phyloP scores from a whole-genome alignment of 2,888 invertebrate species.

The Drosophila greeni region DNA sequence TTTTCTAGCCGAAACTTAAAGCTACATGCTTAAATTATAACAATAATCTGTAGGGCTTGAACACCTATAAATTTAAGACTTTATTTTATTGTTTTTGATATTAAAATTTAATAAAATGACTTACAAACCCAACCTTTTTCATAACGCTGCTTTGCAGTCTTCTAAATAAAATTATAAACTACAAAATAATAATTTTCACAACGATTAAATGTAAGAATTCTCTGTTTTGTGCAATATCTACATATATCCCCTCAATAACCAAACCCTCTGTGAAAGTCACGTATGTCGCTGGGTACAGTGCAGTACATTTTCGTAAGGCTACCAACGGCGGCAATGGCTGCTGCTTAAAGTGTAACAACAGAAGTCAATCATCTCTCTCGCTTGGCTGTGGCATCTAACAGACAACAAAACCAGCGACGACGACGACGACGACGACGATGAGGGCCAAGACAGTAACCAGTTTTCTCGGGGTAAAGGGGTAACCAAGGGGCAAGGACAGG shows the following conservation, averaged over 20 bases:
- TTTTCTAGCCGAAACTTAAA: too few species aligned
- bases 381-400: slow-evolving; percentile 44
- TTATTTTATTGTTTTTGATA: too few species aligned
- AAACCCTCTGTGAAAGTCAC: background rate
- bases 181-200: too few species aligned
- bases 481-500: background rate
- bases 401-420: background rate
- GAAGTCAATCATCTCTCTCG: slow-evolving; percentile 65
- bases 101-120: too few species aligned
- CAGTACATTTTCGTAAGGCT: background rate
- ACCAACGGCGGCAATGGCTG: slow-evolving; percentile 28
- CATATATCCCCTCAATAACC: rapidly evolving
- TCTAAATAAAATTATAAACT: too few species aligned
- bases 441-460: slow-evolving; percentile 49
- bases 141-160: too few species aligned
- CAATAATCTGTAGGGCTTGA: too few species aligned
- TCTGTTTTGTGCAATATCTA: too few species aligned
- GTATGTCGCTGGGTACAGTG: background rate
- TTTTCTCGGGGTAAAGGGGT: slow-evolving; percentile 18
- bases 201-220: rapidly evolving
- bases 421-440: background rate
- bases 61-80: too few species aligned
- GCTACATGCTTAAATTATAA: too few species aligned
- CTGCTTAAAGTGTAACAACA: slow-evolving; percentile 72
- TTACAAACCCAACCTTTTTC: too few species aligned